phyloP scores from a whole-genome alignment of 2,113 vertebrate species.

The Gallinago paraguaiae region DNA sequence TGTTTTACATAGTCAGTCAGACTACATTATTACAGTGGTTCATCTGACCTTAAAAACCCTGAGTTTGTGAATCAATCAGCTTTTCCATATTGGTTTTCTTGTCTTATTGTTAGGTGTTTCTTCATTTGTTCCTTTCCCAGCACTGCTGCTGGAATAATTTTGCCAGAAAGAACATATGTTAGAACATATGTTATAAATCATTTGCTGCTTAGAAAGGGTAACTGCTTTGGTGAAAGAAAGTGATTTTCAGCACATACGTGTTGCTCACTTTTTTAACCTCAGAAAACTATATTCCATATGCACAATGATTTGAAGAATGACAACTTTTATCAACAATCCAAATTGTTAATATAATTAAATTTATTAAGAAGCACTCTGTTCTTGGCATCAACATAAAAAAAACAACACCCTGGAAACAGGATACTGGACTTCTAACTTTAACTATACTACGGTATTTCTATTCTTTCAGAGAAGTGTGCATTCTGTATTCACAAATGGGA shows the following conservation, averaged over 20 bases:
- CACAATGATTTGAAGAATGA: not conserved
- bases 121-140: not conserved
- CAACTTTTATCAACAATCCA: not conserved
- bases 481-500: not conserved
- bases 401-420: not conserved
- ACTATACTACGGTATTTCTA: not conserved
- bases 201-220: not conserved
- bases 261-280: not conserved
- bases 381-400: not conserved
- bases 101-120: not conserved
- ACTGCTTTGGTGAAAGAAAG: not conserved
- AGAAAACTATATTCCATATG: not conserved
- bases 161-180: not conserved
- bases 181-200: constrained; percentile 7
- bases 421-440: not conserved
- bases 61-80: not conserved
- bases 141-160: not conserved
- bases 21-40: not conserved
- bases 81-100: not conserved
- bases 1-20: not conserved
- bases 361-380: not conserved
- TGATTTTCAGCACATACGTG: not conserved
- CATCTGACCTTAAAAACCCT: not conserved
- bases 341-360: not conserved
- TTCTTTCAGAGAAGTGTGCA: not conserved